Percentiles rank a stretch among this genome's conserved stretches.
Evolutionary conservation across 2,113 vertebrate species (phyloP).

Genomic region (Cheirogaleus medius): DNA sequence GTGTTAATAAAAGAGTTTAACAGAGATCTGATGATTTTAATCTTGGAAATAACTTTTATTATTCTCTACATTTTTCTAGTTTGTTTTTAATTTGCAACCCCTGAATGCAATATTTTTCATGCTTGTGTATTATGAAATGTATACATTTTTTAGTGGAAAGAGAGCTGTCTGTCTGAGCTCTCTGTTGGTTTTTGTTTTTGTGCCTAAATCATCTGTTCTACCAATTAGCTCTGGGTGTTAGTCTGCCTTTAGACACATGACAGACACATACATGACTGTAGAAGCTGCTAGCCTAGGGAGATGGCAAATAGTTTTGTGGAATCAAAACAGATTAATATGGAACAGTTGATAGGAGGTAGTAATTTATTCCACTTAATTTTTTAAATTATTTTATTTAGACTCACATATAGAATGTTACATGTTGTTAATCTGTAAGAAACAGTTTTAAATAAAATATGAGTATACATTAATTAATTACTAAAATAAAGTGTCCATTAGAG

Average conservation of each 20-base stretch:
- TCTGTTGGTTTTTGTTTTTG: background rate
- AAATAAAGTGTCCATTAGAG: background rate
- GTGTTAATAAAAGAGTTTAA: background rate
- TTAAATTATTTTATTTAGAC: background rate
- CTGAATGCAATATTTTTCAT: background rate
- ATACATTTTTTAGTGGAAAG: background rate
- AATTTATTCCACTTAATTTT: background rate
- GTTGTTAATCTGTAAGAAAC: background rate
- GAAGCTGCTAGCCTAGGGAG: background rate
- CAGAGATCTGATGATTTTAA: background rate
- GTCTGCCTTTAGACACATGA: background rate
- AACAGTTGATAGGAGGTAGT: background rate
- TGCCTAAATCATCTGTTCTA: background rate
- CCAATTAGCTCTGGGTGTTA: background rate
- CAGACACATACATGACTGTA: fast-evolving
- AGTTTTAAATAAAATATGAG: background rate
- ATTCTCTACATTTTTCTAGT: background rate
- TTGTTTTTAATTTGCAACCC: background rate
- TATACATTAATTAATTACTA: background rate
- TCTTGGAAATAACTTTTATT: fast-evolving
- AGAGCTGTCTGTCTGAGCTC: background rate
- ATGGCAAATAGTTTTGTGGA: background rate
- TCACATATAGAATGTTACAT: background rate
- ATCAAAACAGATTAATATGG: background rate
- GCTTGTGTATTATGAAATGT: background rate